Conservation (phyloP, 2,888 invertebrate genomes). For the Protodeltote pygarga region DNA sequence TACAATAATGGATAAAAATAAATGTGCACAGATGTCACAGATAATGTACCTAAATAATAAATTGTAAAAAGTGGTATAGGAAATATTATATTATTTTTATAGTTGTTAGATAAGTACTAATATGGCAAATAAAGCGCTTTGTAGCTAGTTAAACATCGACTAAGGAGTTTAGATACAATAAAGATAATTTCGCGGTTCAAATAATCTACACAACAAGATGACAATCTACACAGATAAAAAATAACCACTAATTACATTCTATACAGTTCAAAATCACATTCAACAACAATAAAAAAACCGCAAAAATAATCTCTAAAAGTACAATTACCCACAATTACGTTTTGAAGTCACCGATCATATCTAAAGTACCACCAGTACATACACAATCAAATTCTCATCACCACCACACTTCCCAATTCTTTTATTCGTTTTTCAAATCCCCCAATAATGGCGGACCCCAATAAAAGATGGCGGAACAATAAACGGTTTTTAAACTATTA, state of each 20-base stretch:
- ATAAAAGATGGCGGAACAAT: constrained; percentile 51
- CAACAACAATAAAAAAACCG: constrained; percentile 1
- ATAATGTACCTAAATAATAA: too few relatives aligned
- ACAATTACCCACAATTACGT: constrained; percentile 30
- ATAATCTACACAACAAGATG: too few relatives aligned
- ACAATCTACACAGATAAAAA: too few relatives aligned
- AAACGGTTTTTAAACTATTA: constrained; percentile 46
- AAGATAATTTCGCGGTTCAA: too few relatives aligned
- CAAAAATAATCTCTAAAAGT: constrained; percentile 12
- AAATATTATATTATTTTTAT: too few relatives aligned
- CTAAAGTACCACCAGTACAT: constrained; percentile 14
- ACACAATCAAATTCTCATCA: constrained; percentile 36
- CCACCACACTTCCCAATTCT: constrained; percentile 35
- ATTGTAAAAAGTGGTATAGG: too few relatives aligned
- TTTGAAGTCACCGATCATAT: constrained; percentile 34
- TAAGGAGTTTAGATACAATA: too few relatives aligned
- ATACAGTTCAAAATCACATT: constrained; percentile 8
- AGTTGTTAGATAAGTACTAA: too few relatives aligned
- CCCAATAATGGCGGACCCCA: constrained; percentile 28
- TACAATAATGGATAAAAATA: too few relatives aligned
- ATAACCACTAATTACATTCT: background rate
- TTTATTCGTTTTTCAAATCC: constrained; percentile 37
- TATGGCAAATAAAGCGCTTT: too few relatives aligned
- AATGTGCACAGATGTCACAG: too few relatives aligned
- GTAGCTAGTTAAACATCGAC: too few relatives aligned